These are phyloP conservation scores for Callorhinus ursinus DNA, from an alignment of 2,113 vertebrate genomes.

Conservation along the genomic window DNA sequence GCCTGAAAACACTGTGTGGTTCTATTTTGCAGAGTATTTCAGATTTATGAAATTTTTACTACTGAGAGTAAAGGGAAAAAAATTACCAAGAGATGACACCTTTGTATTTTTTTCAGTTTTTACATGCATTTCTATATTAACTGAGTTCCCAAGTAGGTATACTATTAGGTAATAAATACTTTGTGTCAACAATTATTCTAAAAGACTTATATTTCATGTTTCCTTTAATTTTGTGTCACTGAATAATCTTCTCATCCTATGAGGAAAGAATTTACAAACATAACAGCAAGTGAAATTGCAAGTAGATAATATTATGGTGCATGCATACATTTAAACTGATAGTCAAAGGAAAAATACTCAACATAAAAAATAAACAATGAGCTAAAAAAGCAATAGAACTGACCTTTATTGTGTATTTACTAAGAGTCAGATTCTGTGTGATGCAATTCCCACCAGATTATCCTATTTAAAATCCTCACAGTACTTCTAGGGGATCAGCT, in stretches of 20 bases:
- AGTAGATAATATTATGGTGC: background rate
- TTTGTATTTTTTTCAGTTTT: background rate
- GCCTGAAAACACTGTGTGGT: background rate
- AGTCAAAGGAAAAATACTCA: background rate
- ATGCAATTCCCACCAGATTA: background rate
- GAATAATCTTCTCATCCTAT: background rate
- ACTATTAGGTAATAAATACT: background rate
- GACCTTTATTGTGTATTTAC: background rate
- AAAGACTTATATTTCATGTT: background rate
- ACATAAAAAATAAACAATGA: background rate
- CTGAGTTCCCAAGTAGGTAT: background rate
- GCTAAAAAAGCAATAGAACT: background rate
- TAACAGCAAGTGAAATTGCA: background rate
- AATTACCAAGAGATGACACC: background rate
- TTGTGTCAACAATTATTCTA: background rate
- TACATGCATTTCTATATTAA: background rate
- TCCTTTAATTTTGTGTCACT: background rate
- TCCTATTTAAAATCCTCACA: background rate
- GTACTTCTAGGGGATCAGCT: background rate
- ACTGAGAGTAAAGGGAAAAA: background rate
- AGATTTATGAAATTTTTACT: background rate
- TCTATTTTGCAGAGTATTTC: background rate
- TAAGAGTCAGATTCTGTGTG: background rate
- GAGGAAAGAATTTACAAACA: background rate
- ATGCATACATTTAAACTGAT: background rate